Percentiles rank a stretch among this genome's conserved stretches.
Conservation (phyloP, 2,113 vertebrate genomes). For the Canis aureus region DNA sequence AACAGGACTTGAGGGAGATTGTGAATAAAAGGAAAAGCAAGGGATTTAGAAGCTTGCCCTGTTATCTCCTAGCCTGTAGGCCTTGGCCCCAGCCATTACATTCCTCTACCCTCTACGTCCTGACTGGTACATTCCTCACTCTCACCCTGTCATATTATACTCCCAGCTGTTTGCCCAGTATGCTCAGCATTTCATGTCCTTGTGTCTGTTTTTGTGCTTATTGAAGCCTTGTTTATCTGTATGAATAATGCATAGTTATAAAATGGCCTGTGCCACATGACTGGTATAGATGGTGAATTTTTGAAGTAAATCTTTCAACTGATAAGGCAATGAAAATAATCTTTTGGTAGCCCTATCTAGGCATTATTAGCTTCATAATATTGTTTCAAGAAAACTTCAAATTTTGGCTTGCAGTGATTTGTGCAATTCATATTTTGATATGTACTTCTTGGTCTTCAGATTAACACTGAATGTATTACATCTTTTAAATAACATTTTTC, state of each 20-base stretch:
- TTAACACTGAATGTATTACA: background rate
- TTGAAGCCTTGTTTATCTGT: background rate
- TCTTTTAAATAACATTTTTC: background rate
- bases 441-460: background rate
- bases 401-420: background rate
- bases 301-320: constrained; percentile 13
- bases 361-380: background rate
- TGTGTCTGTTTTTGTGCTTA: background rate
- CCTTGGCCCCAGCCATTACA: background rate
- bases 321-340: background rate
- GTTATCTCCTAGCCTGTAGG: background rate
- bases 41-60: background rate
- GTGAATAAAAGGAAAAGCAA: background rate
- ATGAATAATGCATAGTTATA: background rate
- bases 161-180: background rate
- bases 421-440: constrained; percentile 51
- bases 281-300: background rate
- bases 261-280: background rate
- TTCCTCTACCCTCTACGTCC: background rate
- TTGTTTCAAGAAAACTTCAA: background rate
- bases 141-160: background rate
- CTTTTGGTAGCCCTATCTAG: background rate
- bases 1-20: background rate
- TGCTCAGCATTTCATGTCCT: background rate
- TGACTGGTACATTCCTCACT: fast-evolving